phyloP scores from a whole-genome alignment of 2,797 vertebrate genomes.

The Muscicapa striata region DNA sequence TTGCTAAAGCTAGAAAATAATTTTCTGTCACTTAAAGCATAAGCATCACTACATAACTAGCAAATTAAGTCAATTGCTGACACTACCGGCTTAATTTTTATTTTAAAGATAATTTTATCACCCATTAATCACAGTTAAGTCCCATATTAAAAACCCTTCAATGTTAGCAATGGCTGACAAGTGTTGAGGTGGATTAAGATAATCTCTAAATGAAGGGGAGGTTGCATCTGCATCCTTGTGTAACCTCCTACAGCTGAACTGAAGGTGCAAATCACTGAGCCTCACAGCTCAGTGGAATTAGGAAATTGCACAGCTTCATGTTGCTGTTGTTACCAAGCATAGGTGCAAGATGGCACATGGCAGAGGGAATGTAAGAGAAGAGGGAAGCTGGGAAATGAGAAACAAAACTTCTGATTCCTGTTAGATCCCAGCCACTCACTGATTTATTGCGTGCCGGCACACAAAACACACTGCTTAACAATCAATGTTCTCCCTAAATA shows the following conservation, averaged over 20 bases:
- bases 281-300: background rate
- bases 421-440: background rate
- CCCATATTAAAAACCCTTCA: background rate
- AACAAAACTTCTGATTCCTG: background rate
- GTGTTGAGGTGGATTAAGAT: background rate
- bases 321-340: background rate
- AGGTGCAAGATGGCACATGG: background rate
- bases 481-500: background rate
- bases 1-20: background rate
- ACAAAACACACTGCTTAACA: background rate
- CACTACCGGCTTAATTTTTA: background rate
- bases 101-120: background rate
- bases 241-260: background rate
- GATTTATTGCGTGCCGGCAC: background rate
- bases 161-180: background rate
- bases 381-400: background rate
- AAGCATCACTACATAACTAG: background rate
- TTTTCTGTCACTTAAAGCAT: background rate
- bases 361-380: background rate
- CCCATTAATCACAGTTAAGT: background rate
- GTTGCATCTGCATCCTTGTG: accelerated
- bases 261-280: background rate
- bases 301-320: background rate
- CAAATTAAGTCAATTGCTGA: background rate
- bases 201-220: background rate